phyloP scores from a whole-genome alignment of 2,888 invertebrate species.

The Coecobrya sp. region DNA sequence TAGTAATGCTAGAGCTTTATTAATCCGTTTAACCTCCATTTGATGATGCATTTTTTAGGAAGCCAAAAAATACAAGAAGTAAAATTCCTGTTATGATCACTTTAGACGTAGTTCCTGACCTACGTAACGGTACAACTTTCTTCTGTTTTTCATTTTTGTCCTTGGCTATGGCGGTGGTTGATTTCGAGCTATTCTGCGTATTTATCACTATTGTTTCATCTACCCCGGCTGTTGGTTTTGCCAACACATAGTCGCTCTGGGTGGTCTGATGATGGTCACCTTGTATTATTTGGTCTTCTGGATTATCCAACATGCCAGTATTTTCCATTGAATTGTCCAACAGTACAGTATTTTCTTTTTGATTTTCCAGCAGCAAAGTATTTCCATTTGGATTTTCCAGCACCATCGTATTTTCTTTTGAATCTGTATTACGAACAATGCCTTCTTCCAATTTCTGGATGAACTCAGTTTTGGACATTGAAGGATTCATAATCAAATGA shows the following conservation, averaged over 20 bases:
- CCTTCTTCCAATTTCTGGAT: constrained; percentile 50
- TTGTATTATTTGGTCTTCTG: background rate
- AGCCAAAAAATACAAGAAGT: constrained; percentile 24
- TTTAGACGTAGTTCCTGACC: background rate
- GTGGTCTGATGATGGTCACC: background rate
- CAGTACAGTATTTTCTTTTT: background rate
- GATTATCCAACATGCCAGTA: background rate
- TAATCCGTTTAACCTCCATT: background rate
- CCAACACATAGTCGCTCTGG: constrained; percentile 5
- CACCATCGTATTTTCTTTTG: background rate
- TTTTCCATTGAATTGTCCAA: background rate
- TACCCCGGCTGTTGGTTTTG: background rate
- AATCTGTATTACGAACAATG: background rate
- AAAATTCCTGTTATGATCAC: constrained; percentile 34
- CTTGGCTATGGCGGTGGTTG: background rate
- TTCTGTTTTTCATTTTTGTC: background rate
- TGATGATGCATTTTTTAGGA: constrained; percentile 31
- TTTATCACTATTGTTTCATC: background rate
- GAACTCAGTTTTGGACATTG: constrained; percentile 55
- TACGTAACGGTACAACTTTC: background rate
- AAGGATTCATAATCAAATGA: background rate
- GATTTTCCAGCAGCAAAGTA: background rate
- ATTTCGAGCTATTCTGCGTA: background rate
- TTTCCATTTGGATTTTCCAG: background rate
- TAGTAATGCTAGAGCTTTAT: no score